phyloP scores from a whole-genome alignment of 1,140 invertebrate species.

The Artemia franciscana region DNA sequence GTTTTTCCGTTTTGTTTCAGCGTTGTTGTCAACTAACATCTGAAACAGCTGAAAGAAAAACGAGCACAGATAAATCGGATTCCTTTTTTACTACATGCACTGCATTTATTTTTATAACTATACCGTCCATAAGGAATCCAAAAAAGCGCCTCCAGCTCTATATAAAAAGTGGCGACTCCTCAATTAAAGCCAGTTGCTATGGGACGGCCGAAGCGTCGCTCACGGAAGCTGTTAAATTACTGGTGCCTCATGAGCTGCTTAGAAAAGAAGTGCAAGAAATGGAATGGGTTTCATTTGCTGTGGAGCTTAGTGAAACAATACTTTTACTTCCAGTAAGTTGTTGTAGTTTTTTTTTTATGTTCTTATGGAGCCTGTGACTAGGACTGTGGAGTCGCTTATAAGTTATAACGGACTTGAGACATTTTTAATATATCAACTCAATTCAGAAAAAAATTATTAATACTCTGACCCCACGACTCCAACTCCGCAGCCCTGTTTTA shows the following conservation, averaged over 20 bases:
- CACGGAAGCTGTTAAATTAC: background rate
- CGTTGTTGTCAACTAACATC: background rate
- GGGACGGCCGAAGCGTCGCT: background rate
- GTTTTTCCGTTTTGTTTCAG: background rate
- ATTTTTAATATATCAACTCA: too few relatives aligned
- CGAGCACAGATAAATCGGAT: background rate
- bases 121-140: background rate
- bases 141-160: background rate
- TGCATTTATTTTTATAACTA: background rate
- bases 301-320: background rate
- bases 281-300: background rate
- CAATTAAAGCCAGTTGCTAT: background rate
- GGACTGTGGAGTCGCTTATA: too few relatives aligned
- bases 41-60: background rate
- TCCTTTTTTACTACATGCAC: background rate
- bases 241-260: background rate
- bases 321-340: background rate
- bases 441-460: too few relatives aligned
- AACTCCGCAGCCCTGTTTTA: too few relatives aligned
- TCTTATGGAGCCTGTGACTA: too few relatives aligned
- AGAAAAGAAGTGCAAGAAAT: background rate
- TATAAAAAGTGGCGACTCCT: background rate
- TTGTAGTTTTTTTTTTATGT: too few relatives aligned
- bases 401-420: too few relatives aligned
- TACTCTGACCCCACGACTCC: too few relatives aligned